Evolutionary conservation across 92 coral and sea anemone genomes (phyloP).

Genomic region (Actinernus sp.): DNA sequence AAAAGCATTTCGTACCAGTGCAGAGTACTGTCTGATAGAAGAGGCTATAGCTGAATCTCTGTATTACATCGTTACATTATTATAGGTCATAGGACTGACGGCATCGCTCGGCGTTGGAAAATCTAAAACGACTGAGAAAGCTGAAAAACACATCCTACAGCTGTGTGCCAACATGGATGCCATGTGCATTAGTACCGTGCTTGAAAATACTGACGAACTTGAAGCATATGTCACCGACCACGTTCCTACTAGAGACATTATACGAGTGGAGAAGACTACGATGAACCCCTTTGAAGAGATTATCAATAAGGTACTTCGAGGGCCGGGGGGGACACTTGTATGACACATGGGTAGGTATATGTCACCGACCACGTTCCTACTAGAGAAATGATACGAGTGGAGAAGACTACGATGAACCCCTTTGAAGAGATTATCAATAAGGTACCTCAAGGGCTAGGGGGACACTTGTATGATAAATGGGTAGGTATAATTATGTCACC

Average conservation of each 20-base stretch:
- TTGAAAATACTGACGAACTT: constrained; percentile 45
- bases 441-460: too few species aligned
- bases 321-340: too few species aligned
- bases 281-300: constrained; percentile 21
- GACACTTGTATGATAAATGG: too few species aligned
- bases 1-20: too few species aligned
- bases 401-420: too few species aligned
- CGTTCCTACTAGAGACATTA: constrained; percentile 11
- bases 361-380: too few species aligned
- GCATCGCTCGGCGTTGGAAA: constrained; percentile 95
- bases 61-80: too few species aligned
- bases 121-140: constrained; percentile 66
- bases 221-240: constrained; percentile 22
- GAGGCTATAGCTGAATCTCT: background rate
- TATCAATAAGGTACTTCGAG: constrained; percentile 8
- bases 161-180: constrained; percentile 88
- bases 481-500: too few species aligned
- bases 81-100: constrained; percentile 77
- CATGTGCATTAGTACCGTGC: constrained; percentile 51
- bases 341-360: too few species aligned
- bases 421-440: too few species aligned
- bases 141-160: constrained; percentile 68
- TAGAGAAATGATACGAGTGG: too few species aligned
- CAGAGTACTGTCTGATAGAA: too few species aligned
- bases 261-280: constrained; percentile 12